phyloP scores from a whole-genome alignment of 2,113 vertebrate species.

The Pimephales promelas region DNA sequence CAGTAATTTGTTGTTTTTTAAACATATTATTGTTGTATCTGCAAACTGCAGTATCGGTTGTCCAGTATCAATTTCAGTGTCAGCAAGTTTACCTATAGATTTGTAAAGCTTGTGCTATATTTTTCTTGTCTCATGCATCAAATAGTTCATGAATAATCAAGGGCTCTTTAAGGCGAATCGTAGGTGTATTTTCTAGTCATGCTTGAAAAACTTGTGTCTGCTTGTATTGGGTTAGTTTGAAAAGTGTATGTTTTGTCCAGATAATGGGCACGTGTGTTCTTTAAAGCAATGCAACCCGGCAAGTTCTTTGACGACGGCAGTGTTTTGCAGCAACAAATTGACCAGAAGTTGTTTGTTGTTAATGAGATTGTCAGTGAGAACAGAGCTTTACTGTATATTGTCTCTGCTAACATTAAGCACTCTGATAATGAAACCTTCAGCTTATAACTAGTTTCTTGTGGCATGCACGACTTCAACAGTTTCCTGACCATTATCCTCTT shows the following conservation, averaged over 20 bases:
- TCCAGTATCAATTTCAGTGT: background rate
- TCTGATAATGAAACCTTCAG: background rate
- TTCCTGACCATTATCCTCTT: background rate
- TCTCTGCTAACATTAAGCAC: background rate
- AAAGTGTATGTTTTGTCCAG: background rate
- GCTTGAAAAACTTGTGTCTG: background rate
- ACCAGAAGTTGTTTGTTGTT: constrained; percentile 12
- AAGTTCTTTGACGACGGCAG: background rate
- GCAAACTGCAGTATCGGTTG: too few species aligned
- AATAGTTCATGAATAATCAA: constrained; percentile 11
- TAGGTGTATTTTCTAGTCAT: background rate
- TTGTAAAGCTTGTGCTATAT: background rate
- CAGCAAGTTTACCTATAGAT: background rate
- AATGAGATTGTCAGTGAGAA: constrained; percentile 7
- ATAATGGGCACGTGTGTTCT: background rate
- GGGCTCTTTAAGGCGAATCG: too few species aligned
- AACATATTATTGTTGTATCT: background rate
- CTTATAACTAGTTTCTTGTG: background rate
- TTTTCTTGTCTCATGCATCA: background rate
- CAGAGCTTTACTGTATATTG: background rate
- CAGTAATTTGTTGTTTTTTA: background rate
- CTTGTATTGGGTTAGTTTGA: background rate
- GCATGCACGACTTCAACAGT: background rate
- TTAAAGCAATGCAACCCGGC: background rate
- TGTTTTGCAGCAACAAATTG: background rate